These are phyloP conservation scores for Parambassis ranga DNA, from an alignment of 2,797 vertebrate species.

Conservation along the genomic window DNA sequence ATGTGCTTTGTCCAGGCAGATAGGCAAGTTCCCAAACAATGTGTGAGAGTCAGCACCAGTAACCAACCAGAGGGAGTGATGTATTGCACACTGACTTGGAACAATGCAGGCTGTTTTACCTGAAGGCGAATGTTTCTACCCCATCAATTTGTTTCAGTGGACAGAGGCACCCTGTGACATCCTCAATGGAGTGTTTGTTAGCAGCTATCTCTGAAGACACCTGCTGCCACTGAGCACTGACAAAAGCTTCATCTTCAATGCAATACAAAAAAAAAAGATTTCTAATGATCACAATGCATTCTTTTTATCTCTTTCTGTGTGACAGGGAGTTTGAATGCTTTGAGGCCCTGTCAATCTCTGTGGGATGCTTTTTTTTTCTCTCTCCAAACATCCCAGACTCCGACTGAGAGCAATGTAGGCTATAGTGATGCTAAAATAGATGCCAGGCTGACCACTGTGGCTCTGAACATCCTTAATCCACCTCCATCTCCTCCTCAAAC, in stretches of 20 bases:
- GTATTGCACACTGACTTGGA: slow-evolving; percentile 70
- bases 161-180: slow-evolving; percentile 59
- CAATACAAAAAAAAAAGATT: background rate
- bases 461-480: slow-evolving; percentile 5
- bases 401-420: background rate
- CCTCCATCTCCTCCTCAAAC: slow-evolving; percentile 6
- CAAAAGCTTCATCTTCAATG: background rate
- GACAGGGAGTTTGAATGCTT: background rate
- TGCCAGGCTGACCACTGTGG: background rate
- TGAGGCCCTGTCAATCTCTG: background rate
- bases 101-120: slow-evolving; percentile 73
- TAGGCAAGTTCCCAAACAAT: slow-evolving; percentile 67
- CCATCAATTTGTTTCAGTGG: slow-evolving; percentile 68
- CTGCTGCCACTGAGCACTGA: slow-evolving; percentile 30
- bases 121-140: slow-evolving; percentile 66
- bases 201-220: slow-evolving; percentile 43
- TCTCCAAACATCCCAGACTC: background rate
- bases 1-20: slow-evolving; percentile 58
- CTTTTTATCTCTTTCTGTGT: background rate
- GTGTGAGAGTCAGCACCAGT: slow-evolving; percentile 69
- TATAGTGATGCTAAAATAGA: slow-evolving; percentile 1
- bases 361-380: background rate
- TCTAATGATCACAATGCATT: background rate
- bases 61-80: slow-evolving; percentile 70
- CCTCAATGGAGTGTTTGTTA: slow-evolving; percentile 57